Percentiles rank a stretch among this genome's conserved stretches.
These are phyloP conservation scores for Oscheius sp. DNA, from an alignment of 1,140 invertebrate genomes.

Conservation along the genomic window DNA sequence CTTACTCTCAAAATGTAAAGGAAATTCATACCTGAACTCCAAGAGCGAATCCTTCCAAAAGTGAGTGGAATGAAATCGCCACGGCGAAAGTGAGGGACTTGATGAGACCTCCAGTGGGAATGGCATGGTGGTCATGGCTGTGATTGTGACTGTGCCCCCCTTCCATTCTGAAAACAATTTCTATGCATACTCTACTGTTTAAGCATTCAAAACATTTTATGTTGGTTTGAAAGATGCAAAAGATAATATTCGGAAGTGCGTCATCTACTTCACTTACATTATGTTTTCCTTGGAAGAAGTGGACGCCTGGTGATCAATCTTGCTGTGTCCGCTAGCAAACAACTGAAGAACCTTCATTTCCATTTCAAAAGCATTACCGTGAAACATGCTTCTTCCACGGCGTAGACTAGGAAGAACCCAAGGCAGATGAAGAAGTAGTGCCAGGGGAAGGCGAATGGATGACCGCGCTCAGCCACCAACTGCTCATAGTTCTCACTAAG, in stretches of 20 bases:
- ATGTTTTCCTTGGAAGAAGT: neutral
- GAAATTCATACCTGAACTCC: no score
- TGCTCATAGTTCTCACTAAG: slow-evolving; percentile 39
- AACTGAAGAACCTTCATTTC: neutral
- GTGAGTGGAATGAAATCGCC: slow-evolving; percentile 56
- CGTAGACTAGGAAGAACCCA: slow-evolving; percentile 58
- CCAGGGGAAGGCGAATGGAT: slow-evolving; percentile 45
- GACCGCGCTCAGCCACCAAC: slow-evolving; percentile 3
- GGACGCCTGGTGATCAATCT: neutral
- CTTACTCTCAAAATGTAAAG: no score
- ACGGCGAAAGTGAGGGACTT: slow-evolving; percentile 56
- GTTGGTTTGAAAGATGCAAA: no score
- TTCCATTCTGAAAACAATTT: neutral
- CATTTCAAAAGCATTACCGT: slow-evolving; percentile 2
- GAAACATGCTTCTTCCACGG: slow-evolving; percentile 21
- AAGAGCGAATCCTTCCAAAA: slow-evolving; percentile 55
- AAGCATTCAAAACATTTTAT: no score
- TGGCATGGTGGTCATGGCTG: neutral
- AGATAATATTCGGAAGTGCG: neutral
- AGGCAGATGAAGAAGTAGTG: slow-evolving; percentile 52
- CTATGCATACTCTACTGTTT: no score
- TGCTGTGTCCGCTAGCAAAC: neutral
- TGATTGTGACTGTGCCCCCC: neutral
- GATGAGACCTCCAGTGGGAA: slow-evolving; percentile 45
- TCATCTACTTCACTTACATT: neutral